Percentiles rank a stretch among this genome's conserved stretches.
These are phyloP conservation scores for Latrodectus elegans DNA, from an alignment of 2,888 invertebrate genomes.

Conservation along the genomic window DNA sequence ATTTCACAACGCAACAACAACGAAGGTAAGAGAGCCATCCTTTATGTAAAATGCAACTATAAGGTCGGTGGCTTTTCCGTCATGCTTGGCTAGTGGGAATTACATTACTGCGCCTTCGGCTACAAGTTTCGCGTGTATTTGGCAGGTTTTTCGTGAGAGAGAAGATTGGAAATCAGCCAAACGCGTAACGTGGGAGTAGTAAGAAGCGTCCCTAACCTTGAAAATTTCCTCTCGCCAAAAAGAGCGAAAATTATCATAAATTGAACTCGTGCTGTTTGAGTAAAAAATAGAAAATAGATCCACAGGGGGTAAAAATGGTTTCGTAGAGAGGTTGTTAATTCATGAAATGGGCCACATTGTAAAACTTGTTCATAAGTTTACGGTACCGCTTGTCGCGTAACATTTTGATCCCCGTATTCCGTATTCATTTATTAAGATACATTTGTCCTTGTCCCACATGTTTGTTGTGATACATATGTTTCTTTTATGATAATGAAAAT, in stretches of 20 bases:
- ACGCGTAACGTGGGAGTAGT: slow-evolving; percentile 6
- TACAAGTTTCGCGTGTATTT: slow-evolving; percentile 24
- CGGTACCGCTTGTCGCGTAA: not conserved
- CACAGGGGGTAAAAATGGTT: slow-evolving; percentile 40
- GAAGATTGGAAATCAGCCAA: slow-evolving; percentile 28
- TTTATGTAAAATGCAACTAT: slow-evolving; percentile 42
- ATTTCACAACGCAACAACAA: not conserved
- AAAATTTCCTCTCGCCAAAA: slow-evolving; percentile 50
- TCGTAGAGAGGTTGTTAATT: slow-evolving; percentile 16
- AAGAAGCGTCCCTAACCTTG: slow-evolving; percentile 50
- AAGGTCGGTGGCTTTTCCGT: slow-evolving; percentile 63
- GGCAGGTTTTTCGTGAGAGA: slow-evolving; percentile 25
- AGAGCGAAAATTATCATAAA: slow-evolving; percentile 23
- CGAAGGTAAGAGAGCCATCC: slow-evolving; percentile 31
- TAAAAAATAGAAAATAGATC: slow-evolving; percentile 9
- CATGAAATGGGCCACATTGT: slow-evolving; percentile 6
- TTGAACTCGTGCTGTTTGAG: not conserved
- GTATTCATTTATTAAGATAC: too few relatives aligned
- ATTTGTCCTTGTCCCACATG: too few relatives aligned
- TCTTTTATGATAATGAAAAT: too few relatives aligned
- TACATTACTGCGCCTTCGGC: slow-evolving; percentile 61
- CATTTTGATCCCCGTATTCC: not conserved
- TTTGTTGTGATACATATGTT: too few relatives aligned
- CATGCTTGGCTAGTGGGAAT: slow-evolving; percentile 58
- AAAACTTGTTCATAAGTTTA: not conserved